These are phyloP conservation scores for Caenorhabditis sp. DNA, from an alignment of 2,888 invertebrate species.

Conservation along the genomic window DNA sequence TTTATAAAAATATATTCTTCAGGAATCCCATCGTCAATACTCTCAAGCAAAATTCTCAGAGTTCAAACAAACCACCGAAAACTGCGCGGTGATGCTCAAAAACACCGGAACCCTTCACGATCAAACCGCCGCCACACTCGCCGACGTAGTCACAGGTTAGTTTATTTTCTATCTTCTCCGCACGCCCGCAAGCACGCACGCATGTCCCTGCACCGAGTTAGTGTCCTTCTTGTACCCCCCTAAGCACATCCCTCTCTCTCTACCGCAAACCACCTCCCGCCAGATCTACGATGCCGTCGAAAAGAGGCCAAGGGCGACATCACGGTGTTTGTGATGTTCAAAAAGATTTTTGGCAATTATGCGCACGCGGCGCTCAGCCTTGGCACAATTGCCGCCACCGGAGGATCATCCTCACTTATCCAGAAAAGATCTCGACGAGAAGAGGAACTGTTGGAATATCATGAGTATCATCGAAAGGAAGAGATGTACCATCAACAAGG, in stretches of 20 bases:
- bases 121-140: conserved; percentile 48
- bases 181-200: not conserved
- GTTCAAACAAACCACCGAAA: conserved; percentile 58
- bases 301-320: conserved; percentile 42
- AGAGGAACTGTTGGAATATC: not conserved
- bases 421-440: conserved; percentile 1
- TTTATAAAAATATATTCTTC: conserved; percentile 6
- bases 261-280: conserved; percentile 9
- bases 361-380: conserved; percentile 37
- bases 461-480: conserved; percentile 19
- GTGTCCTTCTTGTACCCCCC: conserved; percentile 7
- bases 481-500: conserved; percentile 16
- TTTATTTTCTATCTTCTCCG: conserved; percentile 22
- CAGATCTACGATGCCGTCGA: conserved; percentile 46
- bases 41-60: conserved; percentile 51
- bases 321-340: conserved; percentile 44
- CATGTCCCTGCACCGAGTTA: conserved; percentile 21
- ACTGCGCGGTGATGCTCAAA: conserved; percentile 67
- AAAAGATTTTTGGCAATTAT: conserved; percentile 44
- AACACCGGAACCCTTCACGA: conserved; percentile 58
- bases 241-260: conserved; percentile 17
- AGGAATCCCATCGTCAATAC: conserved; percentile 36
- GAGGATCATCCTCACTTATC: not conserved
- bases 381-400: not conserved
- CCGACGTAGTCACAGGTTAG: conserved; percentile 63